A percentile compares a stretch with the other conserved stretches of the same genome.
phyloP scores from a whole-genome alignment of 2,888 invertebrate species.

The Timandra comae region DNA sequence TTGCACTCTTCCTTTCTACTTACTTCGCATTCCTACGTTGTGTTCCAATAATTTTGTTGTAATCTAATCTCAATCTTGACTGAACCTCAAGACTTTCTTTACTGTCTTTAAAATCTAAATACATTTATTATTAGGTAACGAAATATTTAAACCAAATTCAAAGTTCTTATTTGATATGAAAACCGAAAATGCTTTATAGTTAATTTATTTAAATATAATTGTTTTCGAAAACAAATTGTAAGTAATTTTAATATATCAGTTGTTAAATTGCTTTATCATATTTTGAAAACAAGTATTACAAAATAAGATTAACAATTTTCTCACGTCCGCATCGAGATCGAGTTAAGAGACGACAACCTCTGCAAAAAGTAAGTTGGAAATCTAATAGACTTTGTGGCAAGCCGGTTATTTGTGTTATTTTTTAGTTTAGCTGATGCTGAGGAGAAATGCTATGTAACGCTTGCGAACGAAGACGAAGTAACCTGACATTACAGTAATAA shows the following conservation, averaged over 20 bases:
- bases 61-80: no score
- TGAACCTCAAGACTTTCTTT: no score
- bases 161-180: no score
- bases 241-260: no score
- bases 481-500: slow-evolving; percentile 73
- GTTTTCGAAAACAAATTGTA: no score
- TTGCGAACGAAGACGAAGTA: slow-evolving; percentile 61
- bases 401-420: slow-evolving; percentile 68
- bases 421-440: slow-evolving; percentile 55
- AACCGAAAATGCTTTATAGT: no score
- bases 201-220: no score
- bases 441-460: slow-evolving; percentile 68
- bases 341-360: slow-evolving; percentile 66
- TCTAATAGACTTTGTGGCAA: slow-evolving; percentile 74
- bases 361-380: slow-evolving; percentile 71
- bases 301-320: slow-evolving; percentile 66
- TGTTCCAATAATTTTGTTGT: slow-evolving; percentile 15
- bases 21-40: slow-evolving; percentile 44
- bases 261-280: no score
- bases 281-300: slow-evolving; percentile 48
- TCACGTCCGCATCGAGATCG: slow-evolving; percentile 68
- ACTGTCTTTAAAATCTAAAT: no score
- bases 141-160: no score
- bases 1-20: slow-evolving; percentile 73
- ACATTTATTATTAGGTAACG: no score